Conservation (phyloP, 1,140 invertebrate genomes). For the Drosophila orena region DNA sequence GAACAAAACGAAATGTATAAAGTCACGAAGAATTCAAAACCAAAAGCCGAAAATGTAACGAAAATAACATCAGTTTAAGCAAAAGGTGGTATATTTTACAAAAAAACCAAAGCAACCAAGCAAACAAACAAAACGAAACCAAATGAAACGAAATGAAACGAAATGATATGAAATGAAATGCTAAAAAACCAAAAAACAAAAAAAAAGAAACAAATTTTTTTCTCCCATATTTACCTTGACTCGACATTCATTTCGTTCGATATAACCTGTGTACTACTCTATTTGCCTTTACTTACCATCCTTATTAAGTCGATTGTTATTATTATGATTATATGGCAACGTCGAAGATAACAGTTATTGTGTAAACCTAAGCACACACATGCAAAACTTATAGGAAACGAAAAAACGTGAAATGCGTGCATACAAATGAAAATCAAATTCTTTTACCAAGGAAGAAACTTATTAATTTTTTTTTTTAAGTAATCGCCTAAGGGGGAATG, state of each 20-base stretch:
- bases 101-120: background rate
- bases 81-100: slow-evolving; percentile 37
- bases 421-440: slow-evolving; percentile 53
- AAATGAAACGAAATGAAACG: no score
- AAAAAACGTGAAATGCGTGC: slow-evolving; percentile 2
- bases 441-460: slow-evolving; percentile 44
- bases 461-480: slow-evolving; percentile 45
- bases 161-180: slow-evolving; percentile 17
- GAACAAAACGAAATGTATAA: slow-evolving; percentile 50
- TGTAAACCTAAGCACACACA: slow-evolving; percentile 14
- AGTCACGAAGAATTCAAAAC: slow-evolving; percentile 40
- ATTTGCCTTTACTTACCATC: slow-evolving; percentile 59
- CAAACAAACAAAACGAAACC: background rate
- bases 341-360: slow-evolving; percentile 19
- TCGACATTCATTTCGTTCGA: slow-evolving; percentile 31
- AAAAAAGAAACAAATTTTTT: slow-evolving; percentile 12
- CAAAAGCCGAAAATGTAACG: slow-evolving; percentile 6
- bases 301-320: slow-evolving; percentile 40
- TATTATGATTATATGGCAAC: slow-evolving; percentile 37
- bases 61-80: slow-evolving; percentile 26
- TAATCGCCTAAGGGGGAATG: slow-evolving; percentile 34
- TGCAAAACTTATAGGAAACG: slow-evolving; percentile 22
- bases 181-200: slow-evolving; percentile 8
- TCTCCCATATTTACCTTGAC: slow-evolving; percentile 41
- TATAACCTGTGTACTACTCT: slow-evolving; percentile 46